Evolutionary conservation across 1,140 invertebrate species (phyloP).

Genomic region (Rhagoletis zephyria): DNA sequence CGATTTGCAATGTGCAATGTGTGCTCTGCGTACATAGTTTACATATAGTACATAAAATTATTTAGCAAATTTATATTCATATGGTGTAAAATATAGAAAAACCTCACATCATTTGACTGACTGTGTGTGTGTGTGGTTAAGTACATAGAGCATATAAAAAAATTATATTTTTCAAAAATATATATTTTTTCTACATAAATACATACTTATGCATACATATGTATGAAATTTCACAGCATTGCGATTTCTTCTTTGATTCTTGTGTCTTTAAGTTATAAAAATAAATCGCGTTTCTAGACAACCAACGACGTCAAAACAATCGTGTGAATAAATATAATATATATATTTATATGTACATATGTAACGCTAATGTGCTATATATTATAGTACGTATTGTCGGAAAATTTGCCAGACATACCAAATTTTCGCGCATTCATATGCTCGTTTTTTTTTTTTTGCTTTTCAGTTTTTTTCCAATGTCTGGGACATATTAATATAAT

Average conservation of each 20-base stretch:
- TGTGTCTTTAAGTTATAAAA: slow-evolving; percentile 34
- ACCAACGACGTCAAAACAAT: slow-evolving; percentile 42
- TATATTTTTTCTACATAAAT: background rate
- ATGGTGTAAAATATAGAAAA: background rate
- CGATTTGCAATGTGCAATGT: background rate
- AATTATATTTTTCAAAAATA: background rate
- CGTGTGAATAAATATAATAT: slow-evolving; percentile 38
- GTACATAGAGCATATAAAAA: background rate
- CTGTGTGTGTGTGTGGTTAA: background rate
- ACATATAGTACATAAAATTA: slow-evolving; percentile 10
- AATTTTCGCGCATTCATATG: background rate
- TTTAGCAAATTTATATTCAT: slow-evolving; percentile 27
- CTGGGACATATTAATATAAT: slow-evolving; percentile 38
- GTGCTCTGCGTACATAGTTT: background rate
- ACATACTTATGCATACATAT: background rate
- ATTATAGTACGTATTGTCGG: background rate
- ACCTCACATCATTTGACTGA: background rate
- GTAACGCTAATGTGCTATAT: background rate
- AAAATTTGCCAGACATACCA: slow-evolving; percentile 47
- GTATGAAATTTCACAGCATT: slow-evolving; percentile 22
- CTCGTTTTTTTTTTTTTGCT: background rate
- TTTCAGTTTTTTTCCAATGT: slow-evolving; percentile 43
- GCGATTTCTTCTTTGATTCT: background rate
- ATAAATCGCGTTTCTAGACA: slow-evolving; percentile 47
- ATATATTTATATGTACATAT: background rate